These are phyloP conservation scores for Homarus americanus DNA, from an alignment of 1,140 invertebrate genomes.

Conservation along the genomic window DNA sequence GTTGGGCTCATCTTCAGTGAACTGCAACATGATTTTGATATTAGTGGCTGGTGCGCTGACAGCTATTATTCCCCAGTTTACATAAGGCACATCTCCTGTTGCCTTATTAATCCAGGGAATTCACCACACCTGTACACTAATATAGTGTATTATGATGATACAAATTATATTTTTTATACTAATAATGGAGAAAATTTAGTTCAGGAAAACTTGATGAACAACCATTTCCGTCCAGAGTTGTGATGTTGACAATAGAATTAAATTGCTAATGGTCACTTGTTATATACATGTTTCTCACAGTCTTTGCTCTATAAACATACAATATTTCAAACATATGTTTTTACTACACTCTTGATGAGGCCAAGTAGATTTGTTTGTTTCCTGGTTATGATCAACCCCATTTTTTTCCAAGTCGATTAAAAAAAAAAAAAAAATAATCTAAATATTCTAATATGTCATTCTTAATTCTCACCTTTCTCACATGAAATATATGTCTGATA, in stretches of 20 bases:
- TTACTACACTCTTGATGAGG: too few species aligned
- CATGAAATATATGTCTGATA: too few species aligned
- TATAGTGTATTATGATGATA: not conserved
- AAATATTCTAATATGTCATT: too few species aligned
- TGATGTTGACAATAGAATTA: not conserved
- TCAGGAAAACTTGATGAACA: not conserved
- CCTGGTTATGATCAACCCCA: too few species aligned
- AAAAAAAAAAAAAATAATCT: too few species aligned
- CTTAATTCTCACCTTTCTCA: too few species aligned
- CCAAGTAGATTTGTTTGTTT: too few species aligned
- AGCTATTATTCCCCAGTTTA: not conserved
- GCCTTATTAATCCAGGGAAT: not conserved
- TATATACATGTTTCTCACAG: not conserved
- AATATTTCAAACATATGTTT: too few species aligned
- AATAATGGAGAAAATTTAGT: not conserved
- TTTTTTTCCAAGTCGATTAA: too few species aligned
- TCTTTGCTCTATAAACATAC: too few species aligned
- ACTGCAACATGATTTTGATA: conserved; percentile 25
- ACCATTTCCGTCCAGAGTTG: not conserved
- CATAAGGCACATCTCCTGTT: not conserved
- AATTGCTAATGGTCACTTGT: not conserved
- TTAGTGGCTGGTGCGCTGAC: conserved; percentile 16
- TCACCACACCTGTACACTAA: not conserved
- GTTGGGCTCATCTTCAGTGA: conserved; percentile 23
- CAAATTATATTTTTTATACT: not conserved